These are phyloP conservation scores for Xenentodon cancila DNA, from an alignment of 2,797 vertebrate genomes.

Conservation along the genomic window DNA sequence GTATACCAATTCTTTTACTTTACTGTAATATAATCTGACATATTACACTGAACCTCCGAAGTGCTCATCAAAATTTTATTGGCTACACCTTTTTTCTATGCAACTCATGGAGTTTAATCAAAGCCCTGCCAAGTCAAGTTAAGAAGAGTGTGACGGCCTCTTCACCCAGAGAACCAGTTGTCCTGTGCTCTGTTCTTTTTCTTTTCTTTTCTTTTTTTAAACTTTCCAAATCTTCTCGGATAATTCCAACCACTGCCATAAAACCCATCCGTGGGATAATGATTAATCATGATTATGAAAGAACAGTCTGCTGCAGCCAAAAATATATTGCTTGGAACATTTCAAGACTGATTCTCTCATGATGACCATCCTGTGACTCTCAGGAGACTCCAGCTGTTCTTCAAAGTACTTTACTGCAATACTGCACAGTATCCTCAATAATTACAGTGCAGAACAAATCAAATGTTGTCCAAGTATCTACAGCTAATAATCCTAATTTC, in stretches of 20 bases:
- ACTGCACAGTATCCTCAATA: neutral
- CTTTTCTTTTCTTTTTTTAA: neutral
- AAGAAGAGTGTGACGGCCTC: conserved; percentile 1
- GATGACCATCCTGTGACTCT: too few relatives aligned
- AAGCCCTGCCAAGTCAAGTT: neutral
- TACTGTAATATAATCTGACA: neutral
- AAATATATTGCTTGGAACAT: neutral
- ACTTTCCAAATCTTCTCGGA: neutral
- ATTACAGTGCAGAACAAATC: too few relatives aligned
- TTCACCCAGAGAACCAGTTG: neutral
- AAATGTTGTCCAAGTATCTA: neutral
- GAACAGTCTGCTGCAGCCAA: neutral
- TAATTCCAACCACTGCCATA: too few relatives aligned
- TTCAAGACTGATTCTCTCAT: too few relatives aligned
- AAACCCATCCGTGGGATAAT: too few relatives aligned
- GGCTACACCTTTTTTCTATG: conserved; percentile 7
- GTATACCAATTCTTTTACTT: conserved; percentile 1
- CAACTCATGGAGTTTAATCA: neutral
- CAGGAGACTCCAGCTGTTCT: too few relatives aligned
- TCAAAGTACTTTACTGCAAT: too few relatives aligned
- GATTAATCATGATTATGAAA: neutral
- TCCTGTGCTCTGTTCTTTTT: neutral
- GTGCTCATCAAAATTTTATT: neutral
- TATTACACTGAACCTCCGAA: conserved; percentile 6
- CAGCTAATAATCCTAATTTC: neutral